Percentiles rank a stretch among this genome's conserved stretches.
Evolutionary conservation across 2,888 invertebrate species (phyloP).

Genomic region (Conchocele bisecta): DNA sequence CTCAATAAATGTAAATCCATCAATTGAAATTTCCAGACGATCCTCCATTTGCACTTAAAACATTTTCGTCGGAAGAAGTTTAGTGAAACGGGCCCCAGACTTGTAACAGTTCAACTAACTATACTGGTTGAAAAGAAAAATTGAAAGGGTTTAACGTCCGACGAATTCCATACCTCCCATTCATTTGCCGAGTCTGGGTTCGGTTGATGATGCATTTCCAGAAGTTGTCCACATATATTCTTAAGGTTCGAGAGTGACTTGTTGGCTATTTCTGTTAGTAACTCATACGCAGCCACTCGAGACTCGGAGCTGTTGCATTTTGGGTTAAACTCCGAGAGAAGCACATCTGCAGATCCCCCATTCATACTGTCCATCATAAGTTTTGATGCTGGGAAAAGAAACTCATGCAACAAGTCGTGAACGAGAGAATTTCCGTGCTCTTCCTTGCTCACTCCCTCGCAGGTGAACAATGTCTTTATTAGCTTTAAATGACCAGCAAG

Average conservation of each 20-base stretch:
- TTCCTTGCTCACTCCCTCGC: slow-evolving; percentile 82
- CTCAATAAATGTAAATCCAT: no score
- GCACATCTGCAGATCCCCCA: slow-evolving; percentile 64
- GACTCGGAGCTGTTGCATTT: slow-evolving; percentile 82
- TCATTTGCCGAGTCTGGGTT: slow-evolving; percentile 82
- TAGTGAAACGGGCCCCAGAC: no score
- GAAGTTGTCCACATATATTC: slow-evolving; percentile 80
- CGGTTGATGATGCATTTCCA: slow-evolving; percentile 82
- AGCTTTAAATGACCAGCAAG: slow-evolving; percentile 84
- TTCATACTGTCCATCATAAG: slow-evolving; percentile 79
- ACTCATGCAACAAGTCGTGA: slow-evolving; percentile 82
- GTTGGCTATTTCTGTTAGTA: slow-evolving; percentile 82
- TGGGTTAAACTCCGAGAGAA: slow-evolving; percentile 77
- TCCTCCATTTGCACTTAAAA: no score
- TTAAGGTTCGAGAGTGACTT: slow-evolving; percentile 79
- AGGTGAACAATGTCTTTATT: slow-evolving; percentile 82
- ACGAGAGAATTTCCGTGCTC: slow-evolving; percentile 76
- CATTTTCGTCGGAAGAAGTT: no score
- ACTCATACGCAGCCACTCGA: slow-evolving; percentile 82
- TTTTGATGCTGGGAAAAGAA: slow-evolving; percentile 84
- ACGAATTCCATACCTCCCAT: slow-evolving; percentile 84
- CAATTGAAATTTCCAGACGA: no score
- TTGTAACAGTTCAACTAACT: no score
- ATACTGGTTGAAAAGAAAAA: no score
- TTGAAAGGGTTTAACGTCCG: no score